These are phyloP conservation scores for Pseudochirops corinnae DNA, from an alignment of 2,797 vertebrate genomes.

Conservation along the genomic window DNA sequence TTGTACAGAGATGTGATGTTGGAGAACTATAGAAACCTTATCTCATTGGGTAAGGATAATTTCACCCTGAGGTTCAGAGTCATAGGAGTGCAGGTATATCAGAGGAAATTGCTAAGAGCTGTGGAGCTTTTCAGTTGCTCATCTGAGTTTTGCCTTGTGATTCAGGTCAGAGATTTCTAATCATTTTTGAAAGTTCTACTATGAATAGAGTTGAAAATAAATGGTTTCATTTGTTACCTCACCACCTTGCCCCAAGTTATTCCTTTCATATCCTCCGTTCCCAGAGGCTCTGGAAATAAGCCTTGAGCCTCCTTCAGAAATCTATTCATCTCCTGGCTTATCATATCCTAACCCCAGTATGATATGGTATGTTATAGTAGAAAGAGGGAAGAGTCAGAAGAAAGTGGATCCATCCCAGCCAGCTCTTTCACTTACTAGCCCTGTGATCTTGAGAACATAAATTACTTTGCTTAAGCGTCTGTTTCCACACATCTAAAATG, in stretches of 20 bases:
- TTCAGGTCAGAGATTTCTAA: neutral
- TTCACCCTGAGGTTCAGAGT: neutral
- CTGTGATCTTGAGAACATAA: neutral
- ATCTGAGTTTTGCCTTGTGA: neutral
- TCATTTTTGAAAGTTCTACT: neutral
- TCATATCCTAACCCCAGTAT: neutral
- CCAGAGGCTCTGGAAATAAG: neutral
- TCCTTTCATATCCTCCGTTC: constrained; percentile 23
- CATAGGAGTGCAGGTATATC: neutral
- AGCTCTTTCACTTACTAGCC: constrained; percentile 16
- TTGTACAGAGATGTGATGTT: neutral
- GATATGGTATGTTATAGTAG: neutral
- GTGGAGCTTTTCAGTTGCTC: neutral
- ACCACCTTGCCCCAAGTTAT: constrained; percentile 7
- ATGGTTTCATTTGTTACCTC: neutral
- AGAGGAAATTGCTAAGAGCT: neutral
- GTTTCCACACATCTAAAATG: neutral
- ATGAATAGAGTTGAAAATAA: neutral
- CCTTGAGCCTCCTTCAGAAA: neutral
- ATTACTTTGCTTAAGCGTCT: neutral
- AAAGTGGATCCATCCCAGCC: neutral
- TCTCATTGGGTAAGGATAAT: neutral
- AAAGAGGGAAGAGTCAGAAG: neutral
- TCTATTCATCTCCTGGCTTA: neutral
- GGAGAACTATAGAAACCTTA: neutral